Conservation (phyloP, 1,140 invertebrate species). For the Rhopalosiphum padi region DNA sequence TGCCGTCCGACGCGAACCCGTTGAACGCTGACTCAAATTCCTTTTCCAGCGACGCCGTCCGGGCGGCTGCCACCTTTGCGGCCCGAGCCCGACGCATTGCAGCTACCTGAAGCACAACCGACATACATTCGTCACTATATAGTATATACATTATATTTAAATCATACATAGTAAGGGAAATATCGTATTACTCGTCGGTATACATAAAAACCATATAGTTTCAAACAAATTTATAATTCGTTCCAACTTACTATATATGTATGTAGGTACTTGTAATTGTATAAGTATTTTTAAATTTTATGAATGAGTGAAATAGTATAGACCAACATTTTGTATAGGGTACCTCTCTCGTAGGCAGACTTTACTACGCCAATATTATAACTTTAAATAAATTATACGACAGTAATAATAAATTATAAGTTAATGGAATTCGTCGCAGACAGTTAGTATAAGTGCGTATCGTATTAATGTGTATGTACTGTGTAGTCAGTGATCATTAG, state of each 20-base stretch:
- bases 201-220: not conserved
- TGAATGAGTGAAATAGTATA: too few relatives aligned
- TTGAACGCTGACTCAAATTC: conserved; percentile 59
- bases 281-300: too few relatives aligned
- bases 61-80: conserved; percentile 38
- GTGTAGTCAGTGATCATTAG: too few relatives aligned
- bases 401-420: too few relatives aligned
- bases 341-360: too few relatives aligned
- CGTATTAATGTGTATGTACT: too few relatives aligned
- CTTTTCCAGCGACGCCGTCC: conserved; percentile 55
- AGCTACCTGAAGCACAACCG: not conserved
- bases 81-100: conserved; percentile 51
- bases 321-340: too few relatives aligned
- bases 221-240: not conserved
- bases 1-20: conserved; percentile 45
- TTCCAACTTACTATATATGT: not conserved
- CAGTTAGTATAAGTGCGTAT: too few relatives aligned
- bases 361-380: too few relatives aligned
- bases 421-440: too few relatives aligned
- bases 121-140: not conserved
- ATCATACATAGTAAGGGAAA: not conserved
- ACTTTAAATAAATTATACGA: too few relatives aligned
- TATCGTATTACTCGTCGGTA: not conserved
- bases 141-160: not conserved
- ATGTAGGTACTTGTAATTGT: not conserved